Base-by-base conservation (phyloP, 1,140 invertebrate genomes). In the Propsilocerus akamusi region DNA sequence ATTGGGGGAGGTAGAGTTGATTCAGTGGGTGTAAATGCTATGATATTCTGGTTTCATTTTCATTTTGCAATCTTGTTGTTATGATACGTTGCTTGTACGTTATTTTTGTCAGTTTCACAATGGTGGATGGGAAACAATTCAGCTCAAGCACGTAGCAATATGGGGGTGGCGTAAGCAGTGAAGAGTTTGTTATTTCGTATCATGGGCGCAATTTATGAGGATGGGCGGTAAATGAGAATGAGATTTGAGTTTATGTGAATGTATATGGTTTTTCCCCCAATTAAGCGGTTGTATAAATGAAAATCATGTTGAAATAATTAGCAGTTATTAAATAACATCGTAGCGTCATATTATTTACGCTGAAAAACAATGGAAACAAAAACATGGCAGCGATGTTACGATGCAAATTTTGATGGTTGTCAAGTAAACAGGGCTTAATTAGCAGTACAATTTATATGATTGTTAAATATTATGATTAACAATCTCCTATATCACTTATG, bases 251-350 rank as follows among this genome's bases (percentile, higher is more conserved):
- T 17, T 41, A 17, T 37, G 7, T 37, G 34, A 20, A 41, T 20
- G 22, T 17, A 17, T 6, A 20, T 10, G 34, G 34, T 41, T 41
- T 41, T 5, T 30, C 34, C 17, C 34, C 34, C 34, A 41, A 41
- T 41, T 41, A 41, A 41, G 34, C 14, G 34, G 17, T 20, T 20
- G 34, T 41, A 41, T 41, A 20, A 20, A n/a, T 41, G 34, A 41
- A n/a, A 25, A 20, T 28, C 23, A 48, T 48, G 23, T 48, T 28
- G 25, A 26, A 25, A 48, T 48, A 48, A 48, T 26, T 25, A 48
- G 26, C 25, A 48, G 25, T 48, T 48, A 26, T 48, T 26, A 49
- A 48, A 11, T n/a, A 50, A 11, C 12, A 37, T n/a, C 17, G 8
- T 25, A n/a, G n/a, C n/a, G n/a, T n/a, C n/a, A n/a, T n/a, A n/a